Evolutionary conservation across 2,888 invertebrate genomes (phyloP).

Genomic region (Petrophora chlorosata): DNA sequence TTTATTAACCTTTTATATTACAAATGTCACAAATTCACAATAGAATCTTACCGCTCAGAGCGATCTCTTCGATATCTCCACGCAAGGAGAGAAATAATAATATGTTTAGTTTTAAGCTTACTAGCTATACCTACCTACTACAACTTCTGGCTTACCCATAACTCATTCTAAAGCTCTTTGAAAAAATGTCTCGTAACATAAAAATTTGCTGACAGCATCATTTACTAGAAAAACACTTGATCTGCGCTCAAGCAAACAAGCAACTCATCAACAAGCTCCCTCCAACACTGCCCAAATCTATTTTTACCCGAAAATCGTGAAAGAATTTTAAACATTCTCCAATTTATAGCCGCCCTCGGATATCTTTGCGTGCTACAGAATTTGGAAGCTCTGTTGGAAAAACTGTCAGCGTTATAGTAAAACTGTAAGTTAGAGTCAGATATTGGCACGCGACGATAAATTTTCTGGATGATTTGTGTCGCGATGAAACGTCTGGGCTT

Average conservation of each 20-base stretch:
- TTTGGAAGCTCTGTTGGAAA: background rate
- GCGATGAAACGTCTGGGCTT: no score
- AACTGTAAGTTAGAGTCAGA: background rate
- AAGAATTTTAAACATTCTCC: slow-evolving; percentile 9
- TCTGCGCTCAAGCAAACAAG: slow-evolving; percentile 5
- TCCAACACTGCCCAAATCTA: background rate
- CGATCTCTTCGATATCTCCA: no score
- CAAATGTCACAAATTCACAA: no score
- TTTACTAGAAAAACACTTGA: background rate
- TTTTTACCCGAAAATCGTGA: slow-evolving; percentile 6
- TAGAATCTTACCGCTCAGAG: no score
- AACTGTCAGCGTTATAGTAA: background rate
- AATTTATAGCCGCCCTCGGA: slow-evolving; percentile 11
- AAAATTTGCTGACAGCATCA: no score
- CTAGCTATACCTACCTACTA: no score
- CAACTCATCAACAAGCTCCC: background rate
- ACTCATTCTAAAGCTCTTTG: no score
- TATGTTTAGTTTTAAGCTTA: no score
- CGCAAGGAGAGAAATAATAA: no score
- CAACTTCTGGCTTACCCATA: no score
- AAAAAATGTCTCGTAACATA: no score
- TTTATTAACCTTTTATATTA: no score
- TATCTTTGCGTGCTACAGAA: slow-evolving; percentile 11
- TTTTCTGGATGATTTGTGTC: background rate
- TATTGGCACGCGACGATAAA: background rate